Base-by-base conservation (phyloP, 2,888 invertebrate species). In the Pseudoips prasinana region DNA sequence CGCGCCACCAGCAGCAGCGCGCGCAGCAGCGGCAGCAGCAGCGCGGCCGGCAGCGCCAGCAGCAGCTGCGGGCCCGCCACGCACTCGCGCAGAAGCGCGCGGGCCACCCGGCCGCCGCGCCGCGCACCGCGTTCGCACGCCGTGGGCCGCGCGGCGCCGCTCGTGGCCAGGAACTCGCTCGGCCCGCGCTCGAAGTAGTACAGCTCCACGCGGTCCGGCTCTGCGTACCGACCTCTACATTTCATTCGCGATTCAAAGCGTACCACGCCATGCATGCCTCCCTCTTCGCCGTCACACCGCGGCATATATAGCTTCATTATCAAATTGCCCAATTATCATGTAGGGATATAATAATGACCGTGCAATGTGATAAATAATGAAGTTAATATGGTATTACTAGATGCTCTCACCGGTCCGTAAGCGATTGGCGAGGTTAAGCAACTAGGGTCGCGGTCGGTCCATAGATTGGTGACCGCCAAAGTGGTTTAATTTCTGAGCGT, bases 1-100 rank as follows among this genome's bases (percentile, higher is more conserved):
- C 73, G 71, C 45, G 39, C 50, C 44, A 47, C 33, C 39, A 35
- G 30, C 55, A 76, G 59, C 46, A 37, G 39, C 8, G 23, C 14
- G 38, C 33, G 39, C 37, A 20, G 44, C 29, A 28, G 19, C 14
- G 29, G 45, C 58, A 93, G 93, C 30, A 93, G 71, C 8, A 92
- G 58, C 0, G 91, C 91, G 64, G 92, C 92, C 52, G 93, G 92
- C 45, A 39, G 53, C 42, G 53, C 36, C 42, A 39, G 39, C 58
- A 74, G 60, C 45, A 48, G 46, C 51, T 92, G 92, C 11, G 90
- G 31, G 22, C 92, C 90, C 3, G 92, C 90, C 35, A 93, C 63
- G 27, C 91, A 67, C 6, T 93, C 94, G 40, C 92, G 70, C 57
- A 72, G 68, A 8, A 92, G 67, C 1, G 90, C 90, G 71, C 92